phyloP scores from a whole-genome alignment of 1,140 invertebrate genomes.

The Galendromus occidentalis region DNA sequence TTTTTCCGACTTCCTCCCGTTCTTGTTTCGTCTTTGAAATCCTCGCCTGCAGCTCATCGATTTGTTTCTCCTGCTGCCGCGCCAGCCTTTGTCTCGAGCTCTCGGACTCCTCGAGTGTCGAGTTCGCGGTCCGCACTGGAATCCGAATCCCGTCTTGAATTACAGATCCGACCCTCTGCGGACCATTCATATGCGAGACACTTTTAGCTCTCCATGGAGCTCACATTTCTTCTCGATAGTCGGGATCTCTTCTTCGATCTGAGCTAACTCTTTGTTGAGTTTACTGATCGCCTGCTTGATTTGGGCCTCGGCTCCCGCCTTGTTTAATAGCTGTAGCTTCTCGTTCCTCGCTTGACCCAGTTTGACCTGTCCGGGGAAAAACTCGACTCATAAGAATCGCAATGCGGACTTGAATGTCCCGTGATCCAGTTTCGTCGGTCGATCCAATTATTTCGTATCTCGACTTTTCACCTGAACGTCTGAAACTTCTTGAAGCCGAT shows the following conservation, averaged over 20 bases:
- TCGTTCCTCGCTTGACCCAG: not conserved
- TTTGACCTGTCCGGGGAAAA: no score
- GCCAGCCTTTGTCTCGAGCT: not conserved
- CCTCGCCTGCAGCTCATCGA: not conserved
- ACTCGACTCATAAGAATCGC: no score
- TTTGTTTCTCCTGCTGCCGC: not conserved
- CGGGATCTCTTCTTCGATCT: not conserved
- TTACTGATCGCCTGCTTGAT: not conserved
- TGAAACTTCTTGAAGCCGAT: not conserved
- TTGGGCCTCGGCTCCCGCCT: not conserved
- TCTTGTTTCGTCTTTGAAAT: not conserved
- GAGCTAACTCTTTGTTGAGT: not conserved
- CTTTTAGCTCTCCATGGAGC: no score
- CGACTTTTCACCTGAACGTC: not conserved
- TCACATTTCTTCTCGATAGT: not conserved
- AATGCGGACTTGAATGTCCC: not conserved
- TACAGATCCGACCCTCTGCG: no score
- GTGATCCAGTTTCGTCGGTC: not conserved
- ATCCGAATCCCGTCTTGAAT: no score
- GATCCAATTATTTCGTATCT: not conserved
- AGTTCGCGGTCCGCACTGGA: not conserved
- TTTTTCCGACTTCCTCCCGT: not conserved
- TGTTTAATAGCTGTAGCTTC: not conserved
- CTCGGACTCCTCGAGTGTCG: not conserved
- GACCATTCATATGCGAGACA: no score